Conservation (phyloP, 2,113 vertebrate genomes). For the Marmota monax region DNA sequence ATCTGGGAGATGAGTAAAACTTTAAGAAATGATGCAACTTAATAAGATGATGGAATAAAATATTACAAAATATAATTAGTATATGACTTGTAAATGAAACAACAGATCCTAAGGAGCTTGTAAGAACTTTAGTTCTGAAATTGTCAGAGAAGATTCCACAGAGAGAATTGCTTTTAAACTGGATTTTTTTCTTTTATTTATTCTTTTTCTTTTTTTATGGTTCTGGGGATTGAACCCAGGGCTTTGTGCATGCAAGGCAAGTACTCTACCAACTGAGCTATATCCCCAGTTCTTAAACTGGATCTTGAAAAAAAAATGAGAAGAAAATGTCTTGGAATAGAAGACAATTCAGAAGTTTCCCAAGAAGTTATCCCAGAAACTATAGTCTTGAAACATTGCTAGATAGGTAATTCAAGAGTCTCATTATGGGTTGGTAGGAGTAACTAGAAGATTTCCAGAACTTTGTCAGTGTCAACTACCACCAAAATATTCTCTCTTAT, state of each 20-base stretch:
- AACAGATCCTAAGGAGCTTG: neutral
- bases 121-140: neutral
- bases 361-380: conserved; percentile 47
- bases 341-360: neutral
- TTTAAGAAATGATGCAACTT: neutral
- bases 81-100: conserved; percentile 4
- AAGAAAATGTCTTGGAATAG: neutral
- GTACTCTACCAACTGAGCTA: too few species aligned
- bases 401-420: neutral
- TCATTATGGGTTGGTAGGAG: neutral
- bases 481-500: neutral
- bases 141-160: neutral
- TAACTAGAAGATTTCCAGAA: neutral
- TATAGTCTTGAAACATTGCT: neutral
- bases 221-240: too few species aligned
- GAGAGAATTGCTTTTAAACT: neutral
- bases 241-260: too few species aligned
- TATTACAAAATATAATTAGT: neutral
- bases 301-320: neutral
- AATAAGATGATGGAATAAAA: neutral
- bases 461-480: neutral
- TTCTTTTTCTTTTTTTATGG: too few species aligned
- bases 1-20: neutral
- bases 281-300: neutral
- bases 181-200: too few species aligned